Evolutionary conservation across 2,113 vertebrate genomes (phyloP).

Genomic region (Origma solitaria): DNA sequence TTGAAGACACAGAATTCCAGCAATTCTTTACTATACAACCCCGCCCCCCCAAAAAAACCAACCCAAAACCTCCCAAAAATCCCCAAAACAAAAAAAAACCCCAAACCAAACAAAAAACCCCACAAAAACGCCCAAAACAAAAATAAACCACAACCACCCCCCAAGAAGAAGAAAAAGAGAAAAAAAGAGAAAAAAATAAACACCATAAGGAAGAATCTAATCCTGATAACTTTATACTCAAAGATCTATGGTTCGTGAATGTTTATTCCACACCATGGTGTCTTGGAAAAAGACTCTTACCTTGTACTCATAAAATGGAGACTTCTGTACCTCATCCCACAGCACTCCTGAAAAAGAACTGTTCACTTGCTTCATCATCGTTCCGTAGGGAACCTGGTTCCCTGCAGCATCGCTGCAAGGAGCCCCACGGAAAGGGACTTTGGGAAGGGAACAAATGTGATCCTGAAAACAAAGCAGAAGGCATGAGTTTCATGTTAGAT

Average conservation of each 20-base stretch:
- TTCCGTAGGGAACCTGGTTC: conserved; percentile 79
- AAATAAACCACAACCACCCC: too few relatives aligned
- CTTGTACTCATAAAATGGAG: conserved; percentile 90
- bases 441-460: conserved; percentile 77
- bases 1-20: not conserved
- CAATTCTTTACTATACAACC: not conserved
- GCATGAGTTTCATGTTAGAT: not conserved
- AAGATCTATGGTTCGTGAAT: not conserved
- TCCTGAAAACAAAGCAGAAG: conserved; percentile 61
- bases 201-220: not conserved
- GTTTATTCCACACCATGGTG: not conserved
- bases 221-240: not conserved
- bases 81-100: too few relatives aligned
- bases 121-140: too few relatives aligned
- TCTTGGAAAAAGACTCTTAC: conserved; percentile 56
- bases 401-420: conserved; percentile 92
- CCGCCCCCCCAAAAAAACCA: too few relatives aligned
- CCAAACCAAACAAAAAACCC: too few relatives aligned
- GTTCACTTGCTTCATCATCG: conserved; percentile 84
- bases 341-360: conserved; percentile 80
- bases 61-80: too few relatives aligned
- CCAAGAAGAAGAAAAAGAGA: too few relatives aligned
- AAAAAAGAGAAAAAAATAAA: not conserved
- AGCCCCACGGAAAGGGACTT: conserved; percentile 86
- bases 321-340: conserved; percentile 83